Base-by-base conservation (phyloP, 1,140 invertebrate species). In the Asobara japonica region DNA sequence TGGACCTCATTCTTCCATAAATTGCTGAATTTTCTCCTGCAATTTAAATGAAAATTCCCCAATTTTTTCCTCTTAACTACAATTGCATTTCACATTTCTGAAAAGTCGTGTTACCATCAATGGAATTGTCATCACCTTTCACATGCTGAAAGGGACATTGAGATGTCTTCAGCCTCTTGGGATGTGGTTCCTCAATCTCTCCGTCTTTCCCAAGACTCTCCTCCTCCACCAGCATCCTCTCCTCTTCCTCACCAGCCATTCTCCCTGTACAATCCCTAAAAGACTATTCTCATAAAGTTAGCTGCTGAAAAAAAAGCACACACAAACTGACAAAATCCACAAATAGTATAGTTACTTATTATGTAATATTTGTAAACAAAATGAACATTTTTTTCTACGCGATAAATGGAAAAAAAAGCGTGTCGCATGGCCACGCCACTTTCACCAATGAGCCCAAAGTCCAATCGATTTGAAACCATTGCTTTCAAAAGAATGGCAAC, bases 381-480 rank as follows among this genome's bases (percentile, higher is more conserved):
- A 13, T 30, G n/a, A 62, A 48, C 5, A 62, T 38, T 33, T 10
- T 33, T 48, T 67, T 65, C n/a, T 31, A 61, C 25, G 16, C 8
- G 22, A 60, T 11, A 67, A 66, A 60, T 30, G 20, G n/a, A n/a
- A n/a, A n/a, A 71, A 56, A 48, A 72, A 72, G 67, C 62, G 68
- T 71, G 71, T 73, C 65, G 74, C 66, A 73, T 73, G 68, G 74
- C 68, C 51, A 45, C 48, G 48, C 61, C 74, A 56, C 74, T 75
- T 75, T 75, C 74, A 75, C 74, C 74, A 75, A 75, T 75, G 74
- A 75, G 71, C 64, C 74, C 74, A 75, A 75, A 75, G 74, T 75
- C 74, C 74, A 75, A 75, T 67, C 74, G 60, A 75, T 64, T 75
- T 67, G 67, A 65, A 61, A 73, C 71, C 74, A 75, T 75, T 71